phyloP scores from a whole-genome alignment of 2,113 vertebrate species.

The Tragelaphus strepsiceros region DNA sequence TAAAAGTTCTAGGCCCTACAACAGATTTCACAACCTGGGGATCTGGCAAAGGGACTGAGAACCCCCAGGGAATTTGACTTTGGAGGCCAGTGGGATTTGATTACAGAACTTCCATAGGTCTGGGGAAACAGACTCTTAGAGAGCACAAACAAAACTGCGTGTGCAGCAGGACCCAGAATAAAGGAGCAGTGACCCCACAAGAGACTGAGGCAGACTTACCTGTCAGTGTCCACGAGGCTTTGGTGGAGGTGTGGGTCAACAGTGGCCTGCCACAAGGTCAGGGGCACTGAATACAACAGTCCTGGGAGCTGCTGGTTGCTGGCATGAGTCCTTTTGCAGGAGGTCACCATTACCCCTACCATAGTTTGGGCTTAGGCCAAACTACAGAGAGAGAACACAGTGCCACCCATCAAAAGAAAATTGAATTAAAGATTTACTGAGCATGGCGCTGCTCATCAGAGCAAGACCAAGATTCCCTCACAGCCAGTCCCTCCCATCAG shows the following conservation, averaged over 20 bases:
- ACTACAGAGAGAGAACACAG: background rate
- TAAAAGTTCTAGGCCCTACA: background rate
- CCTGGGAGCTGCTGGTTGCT: background rate
- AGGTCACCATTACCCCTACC: background rate
- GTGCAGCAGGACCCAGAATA: background rate
- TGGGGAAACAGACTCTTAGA: background rate
- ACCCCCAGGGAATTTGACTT: background rate
- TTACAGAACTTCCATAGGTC: background rate
- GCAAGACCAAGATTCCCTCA: background rate
- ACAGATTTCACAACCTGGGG: background rate
- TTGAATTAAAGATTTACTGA: background rate
- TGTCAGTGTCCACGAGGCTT: background rate
- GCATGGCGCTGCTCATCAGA: background rate
- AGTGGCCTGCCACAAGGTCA: background rate
- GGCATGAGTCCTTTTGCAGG: background rate
- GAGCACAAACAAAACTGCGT: background rate
- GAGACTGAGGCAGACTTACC: background rate
- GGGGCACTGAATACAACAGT: background rate
- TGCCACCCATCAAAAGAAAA: background rate
- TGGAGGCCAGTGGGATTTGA: background rate
- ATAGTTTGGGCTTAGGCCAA: background rate
- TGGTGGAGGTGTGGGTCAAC: background rate
- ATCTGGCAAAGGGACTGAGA: background rate
- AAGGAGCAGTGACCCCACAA: background rate
- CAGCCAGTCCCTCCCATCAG: background rate